phyloP scores from a whole-genome alignment of 2,113 vertebrate species.

The Myotis davidii region DNA sequence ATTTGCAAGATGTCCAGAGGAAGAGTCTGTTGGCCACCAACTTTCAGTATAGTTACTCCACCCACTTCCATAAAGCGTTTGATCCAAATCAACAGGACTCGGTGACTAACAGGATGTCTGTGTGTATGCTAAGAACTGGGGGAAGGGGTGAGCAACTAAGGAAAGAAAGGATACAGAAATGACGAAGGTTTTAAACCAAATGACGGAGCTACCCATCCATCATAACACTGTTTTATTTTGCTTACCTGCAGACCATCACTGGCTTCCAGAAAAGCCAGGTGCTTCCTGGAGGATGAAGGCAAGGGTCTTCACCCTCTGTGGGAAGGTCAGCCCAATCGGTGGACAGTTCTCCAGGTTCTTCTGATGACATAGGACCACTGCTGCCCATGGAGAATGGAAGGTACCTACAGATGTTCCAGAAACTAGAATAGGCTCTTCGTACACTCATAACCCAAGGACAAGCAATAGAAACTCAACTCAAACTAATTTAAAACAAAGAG shows the following conservation, averaged over 20 bases:
- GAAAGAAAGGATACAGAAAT: conserved; percentile 66
- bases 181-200: conserved; percentile 60
- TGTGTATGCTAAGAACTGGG: conserved; percentile 4
- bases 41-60: not conserved
- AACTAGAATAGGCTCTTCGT: not conserved
- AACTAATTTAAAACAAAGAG: not conserved
- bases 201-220: not conserved
- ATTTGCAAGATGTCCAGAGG: conserved; percentile 13
- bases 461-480: conserved; percentile 13
- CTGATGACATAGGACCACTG: not conserved
- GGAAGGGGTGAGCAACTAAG: conserved; percentile 38
- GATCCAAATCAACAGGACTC: conserved; percentile 61
- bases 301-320: not conserved
- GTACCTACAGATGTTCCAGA: not conserved
- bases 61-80: conserved; percentile 67
- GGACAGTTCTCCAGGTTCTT: not conserved
- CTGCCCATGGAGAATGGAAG: not conserved
- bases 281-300: conserved; percentile 35
- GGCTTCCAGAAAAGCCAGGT: conserved; percentile 56
- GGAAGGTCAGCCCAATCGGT: not conserved
- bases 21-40: not conserved
- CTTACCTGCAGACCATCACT: not conserved
- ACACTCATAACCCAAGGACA: not conserved
- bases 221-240: not conserved
- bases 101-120: conserved; percentile 74